Base-by-base conservation (phyloP, 2,113 vertebrate genomes). In the Manacus vitellinus region DNA sequence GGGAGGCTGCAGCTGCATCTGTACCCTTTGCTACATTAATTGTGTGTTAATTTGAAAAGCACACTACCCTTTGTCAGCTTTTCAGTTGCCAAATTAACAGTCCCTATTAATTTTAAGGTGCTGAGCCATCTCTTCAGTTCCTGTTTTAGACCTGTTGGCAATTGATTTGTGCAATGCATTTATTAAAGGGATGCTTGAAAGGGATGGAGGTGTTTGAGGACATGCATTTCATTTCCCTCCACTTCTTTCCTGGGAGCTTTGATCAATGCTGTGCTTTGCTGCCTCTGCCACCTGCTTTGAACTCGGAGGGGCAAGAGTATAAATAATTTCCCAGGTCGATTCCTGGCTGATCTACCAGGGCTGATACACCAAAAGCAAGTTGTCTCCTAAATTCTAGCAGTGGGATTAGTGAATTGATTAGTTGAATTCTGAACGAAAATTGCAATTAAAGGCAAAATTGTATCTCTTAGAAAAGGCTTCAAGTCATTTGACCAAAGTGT, bases 381-480 rank as follows among this genome's bases (percentile, higher is more conserved):
- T 78, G 83, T 93, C 77, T 94, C 66, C 80, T 92, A 77, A 89
- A 90, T 92, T 62, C 43, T 70, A 41, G 72, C 83, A 82, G 51
- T 49, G 68, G 76, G 78, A 88, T 93, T 84, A 96, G 33, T 41
- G 77, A 77, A 92, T 94, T 94, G 93, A 95, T 97, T 93, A 80
- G 62, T 96, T 96, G 95, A 92, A 92, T 92, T 89, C 73, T 72
- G 92, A 94, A 94, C 95, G 95, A 63, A 95, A 97, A 82, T 85
- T 80, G 83, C 76, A 91, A 94, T 93, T 74, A 58, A 81, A 91
- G 44, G 75, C 13, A 80, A 88, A 96, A 84, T 72, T 78, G 9
- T 76, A 15, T 90, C n/a, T 89, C 28, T 56, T 74, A 51, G 56
- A 72, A 37, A 76, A 93, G 51, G 19, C 52, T 97, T 55, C 58